Conservation (phyloP, 2,113 vertebrate species). For the Felis chaus region DNA sequence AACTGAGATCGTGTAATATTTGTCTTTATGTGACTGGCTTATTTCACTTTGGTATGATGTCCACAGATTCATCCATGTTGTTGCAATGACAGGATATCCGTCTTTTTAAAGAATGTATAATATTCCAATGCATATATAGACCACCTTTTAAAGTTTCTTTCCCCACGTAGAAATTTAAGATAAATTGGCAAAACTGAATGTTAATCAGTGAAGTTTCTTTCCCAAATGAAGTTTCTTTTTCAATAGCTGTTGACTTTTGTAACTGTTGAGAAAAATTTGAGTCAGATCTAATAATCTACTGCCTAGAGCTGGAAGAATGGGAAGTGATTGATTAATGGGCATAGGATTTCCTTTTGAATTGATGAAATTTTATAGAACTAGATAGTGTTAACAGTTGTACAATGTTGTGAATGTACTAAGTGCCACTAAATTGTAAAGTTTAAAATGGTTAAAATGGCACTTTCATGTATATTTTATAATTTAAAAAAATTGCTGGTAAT, state of each 20-base stretch:
- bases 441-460: neutral
- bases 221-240: neutral
- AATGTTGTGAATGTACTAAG: neutral
- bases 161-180: neutral
- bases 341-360: neutral
- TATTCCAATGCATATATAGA: neutral
- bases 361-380: neutral
- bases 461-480: neutral
- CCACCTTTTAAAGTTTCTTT: neutral
- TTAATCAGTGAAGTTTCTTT: neutral
- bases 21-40: neutral
- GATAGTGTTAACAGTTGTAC: neutral
- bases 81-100: neutral
- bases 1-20: neutral
- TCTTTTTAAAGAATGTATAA: neutral
- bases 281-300: neutral
- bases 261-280: neutral
- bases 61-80: neutral
- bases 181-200: neutral
- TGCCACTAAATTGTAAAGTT: neutral
- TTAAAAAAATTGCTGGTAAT: neutral
- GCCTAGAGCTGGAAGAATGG: neutral
- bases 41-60: neutral
- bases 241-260: neutral
- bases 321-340: neutral